Conservation (phyloP, 2,797 vertebrate species). For the Microchirus variegatus region DNA sequence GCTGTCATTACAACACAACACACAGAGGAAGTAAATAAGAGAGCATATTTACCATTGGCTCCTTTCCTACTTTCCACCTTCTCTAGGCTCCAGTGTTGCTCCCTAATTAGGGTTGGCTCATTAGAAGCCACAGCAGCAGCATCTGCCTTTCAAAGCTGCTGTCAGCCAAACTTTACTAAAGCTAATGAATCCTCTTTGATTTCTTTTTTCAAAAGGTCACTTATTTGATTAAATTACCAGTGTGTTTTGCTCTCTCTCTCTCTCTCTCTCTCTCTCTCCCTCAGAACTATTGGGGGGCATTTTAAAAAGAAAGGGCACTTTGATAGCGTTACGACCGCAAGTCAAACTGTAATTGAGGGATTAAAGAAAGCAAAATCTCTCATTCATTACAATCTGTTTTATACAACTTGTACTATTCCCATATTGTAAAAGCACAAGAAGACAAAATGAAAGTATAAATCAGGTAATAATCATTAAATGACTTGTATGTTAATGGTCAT, state of each 20-base stretch:
- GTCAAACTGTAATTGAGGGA: constrained; percentile 65
- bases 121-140: constrained; percentile 85
- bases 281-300: constrained; percentile 69
- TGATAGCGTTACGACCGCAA: constrained; percentile 65
- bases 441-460: too few relatives aligned
- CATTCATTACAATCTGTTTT: constrained; percentile 44
- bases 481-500: too few relatives aligned
- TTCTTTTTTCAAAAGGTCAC: constrained; percentile 85
- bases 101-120: constrained; percentile 86
- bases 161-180: constrained; percentile 87
- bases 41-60: constrained; percentile 82
- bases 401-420: neutral
- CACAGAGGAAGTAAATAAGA: constrained; percentile 82
- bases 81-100: constrained; percentile 80
- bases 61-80: constrained; percentile 80
- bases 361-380: constrained; percentile 46
- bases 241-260: constrained; percentile 65
- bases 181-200: constrained; percentile 88
- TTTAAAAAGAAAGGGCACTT: constrained; percentile 78
- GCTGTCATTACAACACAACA: constrained; percentile 81
- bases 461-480: too few relatives aligned
- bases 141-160: constrained; percentile 88
- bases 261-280: too few relatives aligned
- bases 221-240: constrained; percentile 87
- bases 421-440: too few relatives aligned